A percentile compares a stretch with the other conserved stretches of the same genome.
Evolutionary conservation across 1,140 invertebrate genomes (phyloP).

Genomic region (Delia radicum): DNA sequence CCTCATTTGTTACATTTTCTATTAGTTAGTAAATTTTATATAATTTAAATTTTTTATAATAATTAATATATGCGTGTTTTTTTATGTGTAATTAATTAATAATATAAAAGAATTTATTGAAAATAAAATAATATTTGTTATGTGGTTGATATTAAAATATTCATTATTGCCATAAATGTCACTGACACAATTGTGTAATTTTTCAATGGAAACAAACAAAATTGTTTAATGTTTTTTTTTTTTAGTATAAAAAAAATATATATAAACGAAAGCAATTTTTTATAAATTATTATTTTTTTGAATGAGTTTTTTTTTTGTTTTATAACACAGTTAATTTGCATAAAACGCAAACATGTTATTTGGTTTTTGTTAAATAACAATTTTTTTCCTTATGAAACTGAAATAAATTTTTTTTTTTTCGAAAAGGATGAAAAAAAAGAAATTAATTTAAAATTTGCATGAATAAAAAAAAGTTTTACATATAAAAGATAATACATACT

Average conservation of each 20-base stretch:
- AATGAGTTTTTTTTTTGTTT: background rate
- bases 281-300: background rate
- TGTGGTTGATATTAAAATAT: background rate
- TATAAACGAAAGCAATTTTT: background rate
- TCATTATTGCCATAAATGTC: slow-evolving; percentile 4
- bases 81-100: background rate
- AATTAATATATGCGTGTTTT: too few relatives aligned
- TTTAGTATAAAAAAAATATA: background rate
- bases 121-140: background rate
- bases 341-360: background rate
- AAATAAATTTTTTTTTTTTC: too few relatives aligned
- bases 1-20: too few relatives aligned
- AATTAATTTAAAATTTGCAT: too few relatives aligned
- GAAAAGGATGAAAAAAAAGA: too few relatives aligned
- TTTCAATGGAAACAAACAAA: background rate
- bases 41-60: too few relatives aligned
- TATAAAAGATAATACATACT: too few relatives aligned
- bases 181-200: background rate
- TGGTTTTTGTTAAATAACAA: too few relatives aligned
- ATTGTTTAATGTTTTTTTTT: background rate
- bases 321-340: background rate
- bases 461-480: too few relatives aligned
- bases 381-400: too few relatives aligned
- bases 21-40: too few relatives aligned
- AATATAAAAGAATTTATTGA: background rate